Base-by-base conservation (phyloP, 2,113 vertebrate species). In the Thamnaconus septentrionalis region DNA sequence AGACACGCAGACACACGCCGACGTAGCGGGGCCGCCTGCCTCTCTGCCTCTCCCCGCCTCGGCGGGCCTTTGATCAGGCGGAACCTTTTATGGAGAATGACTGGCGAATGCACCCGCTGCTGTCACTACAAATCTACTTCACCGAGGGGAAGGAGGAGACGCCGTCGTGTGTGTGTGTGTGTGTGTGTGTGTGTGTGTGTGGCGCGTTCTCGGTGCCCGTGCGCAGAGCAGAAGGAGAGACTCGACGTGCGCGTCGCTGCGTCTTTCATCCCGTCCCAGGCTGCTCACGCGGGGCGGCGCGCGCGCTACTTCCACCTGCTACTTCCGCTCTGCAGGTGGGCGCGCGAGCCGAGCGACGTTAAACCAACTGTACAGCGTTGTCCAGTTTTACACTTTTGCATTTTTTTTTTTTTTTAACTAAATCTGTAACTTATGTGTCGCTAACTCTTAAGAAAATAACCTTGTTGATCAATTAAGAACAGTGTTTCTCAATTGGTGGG, bases 101-200 rank as follows among this genome's bases (percentile, higher is more conserved):
- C 90, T 91, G 88, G 86, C 81, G 87, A 83, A 85, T 75, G 89
- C 89, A 83, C 87, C 82, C 85, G 86, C 85, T 88, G 87, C 92
- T 92, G 92, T 91, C 90, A 88, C 84, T 87, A 91, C 90, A 91
- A 91, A 92, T 91, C 86, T 87, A 62, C 85, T 79, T 89, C 88
- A 84, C 72, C 77, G 75, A 77, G 71, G 70, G 61, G 51, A 70
- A 76, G 77, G 58, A 31, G 76, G 59, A 52, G 45, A 50, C 41
- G 61, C 18, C 18, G 18, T 31, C 18, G 18, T 31, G 18, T 31
- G 18, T 31, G 18, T 31, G 18, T 31, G 18, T 31, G 18, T 31
- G 18, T 31, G 18, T 31, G 18, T 31, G 18, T 31, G 18, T 31
- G 18, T 31, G 18, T 31, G 18, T 31, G 11, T 18, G 7, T n/a